phyloP scores from a whole-genome alignment of 2,113 vertebrate genomes.

The Narcine bancroftii region DNA sequence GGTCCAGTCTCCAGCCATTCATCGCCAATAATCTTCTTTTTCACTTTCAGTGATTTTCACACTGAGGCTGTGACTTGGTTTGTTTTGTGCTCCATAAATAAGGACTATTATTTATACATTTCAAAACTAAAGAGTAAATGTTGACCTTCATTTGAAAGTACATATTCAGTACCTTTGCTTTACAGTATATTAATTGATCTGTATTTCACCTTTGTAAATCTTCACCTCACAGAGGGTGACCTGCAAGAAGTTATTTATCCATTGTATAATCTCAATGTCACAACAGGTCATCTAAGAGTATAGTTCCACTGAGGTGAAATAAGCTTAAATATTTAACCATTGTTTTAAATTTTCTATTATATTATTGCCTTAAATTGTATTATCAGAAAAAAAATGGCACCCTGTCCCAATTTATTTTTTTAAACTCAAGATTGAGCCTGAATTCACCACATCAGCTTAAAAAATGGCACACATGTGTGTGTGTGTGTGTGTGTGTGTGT shows the following conservation, averaged over 20 bases:
- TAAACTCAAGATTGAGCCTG: no score
- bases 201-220: neutral
- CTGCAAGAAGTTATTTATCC: neutral
- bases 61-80: neutral
- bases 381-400: neutral
- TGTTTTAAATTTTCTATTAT: neutral
- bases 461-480: no score
- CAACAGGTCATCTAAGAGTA: neutral
- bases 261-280: neutral
- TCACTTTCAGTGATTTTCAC: neutral
- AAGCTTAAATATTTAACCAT: neutral
- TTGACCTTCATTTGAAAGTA: neutral
- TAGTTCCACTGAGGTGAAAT: neutral
- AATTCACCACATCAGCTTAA: no score
- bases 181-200: neutral
- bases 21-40: neutral
- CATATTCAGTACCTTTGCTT: neutral
- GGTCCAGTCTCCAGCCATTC: neutral
- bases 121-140: neutral
- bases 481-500: no score
- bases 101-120: neutral
- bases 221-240: neutral
- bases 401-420: no score
- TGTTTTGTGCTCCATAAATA: neutral
- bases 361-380: neutral